Base-by-base conservation (phyloP, 2,888 invertebrate species). In the Acronicta alni region DNA sequence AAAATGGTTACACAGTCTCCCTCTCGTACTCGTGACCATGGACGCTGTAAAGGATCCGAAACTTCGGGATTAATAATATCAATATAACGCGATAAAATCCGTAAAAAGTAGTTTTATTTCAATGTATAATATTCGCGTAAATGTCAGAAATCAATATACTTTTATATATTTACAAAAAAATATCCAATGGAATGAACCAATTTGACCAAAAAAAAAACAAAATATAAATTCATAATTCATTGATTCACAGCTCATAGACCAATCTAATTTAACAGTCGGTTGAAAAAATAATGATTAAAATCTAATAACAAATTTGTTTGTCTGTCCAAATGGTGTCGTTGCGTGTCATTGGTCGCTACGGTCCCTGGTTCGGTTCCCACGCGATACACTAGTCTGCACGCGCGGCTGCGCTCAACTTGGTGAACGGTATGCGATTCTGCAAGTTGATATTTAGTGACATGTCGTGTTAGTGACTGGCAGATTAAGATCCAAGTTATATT, bases 311-410 rank as follows among this genome's bases (percentile, higher is more conserved):
- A n/a, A 64, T 45, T 44, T 48, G 20, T 54, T 38, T 17, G 35
- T 39, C 54, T 6, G 53, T 48, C 47, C 20, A 59, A 67, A 39
- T 51, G 35, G 59, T 68, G 49, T 59, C 72, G 54, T 67, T 72
- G 59, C 57, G 60, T 75, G 63, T 78, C 78, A 71, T 71, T 58
- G 71, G 65, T 65, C 73, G 79, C 61, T 53, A 64, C 53, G 66
- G 67, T 57, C 67, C 26, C 60, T 68, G 69, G 60, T 59, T 72
- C 51, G 52, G 65, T 83, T 83, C 84, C 78, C 83, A 83, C 84
- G 80, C 65, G 63, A 48, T 32, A 69, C 67, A 77, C 77, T 78
- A 79, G 77, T 68, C 70, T 73, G 51, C 64, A 79, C 73, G 76
- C 70, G 61, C 56, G 68, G 67, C 53, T 81, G 81, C 77, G 60